Base-by-base conservation (phyloP, 2,797 vertebrate species). In the Rhabdomys pumilio region DNA sequence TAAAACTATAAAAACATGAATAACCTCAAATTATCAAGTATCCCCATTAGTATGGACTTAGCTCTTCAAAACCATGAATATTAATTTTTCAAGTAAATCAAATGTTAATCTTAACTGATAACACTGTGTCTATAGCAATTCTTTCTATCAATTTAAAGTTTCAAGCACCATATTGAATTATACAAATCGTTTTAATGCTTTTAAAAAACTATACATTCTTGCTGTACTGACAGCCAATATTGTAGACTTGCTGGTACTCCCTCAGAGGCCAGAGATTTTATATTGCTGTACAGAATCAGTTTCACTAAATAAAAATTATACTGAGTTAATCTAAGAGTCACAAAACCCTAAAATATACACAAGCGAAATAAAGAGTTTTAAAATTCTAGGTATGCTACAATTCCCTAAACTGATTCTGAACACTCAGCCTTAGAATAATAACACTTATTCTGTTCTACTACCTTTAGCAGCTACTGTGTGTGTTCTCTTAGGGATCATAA, bases 401-500 rank as follows among this genome's bases (percentile, higher is more conserved):
- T 87, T 96, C 97, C 77, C 92, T 96, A 91, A 98, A 95, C 89
- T 65, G 59, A 89, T 94, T 89, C 93, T 97, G 59, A 94, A 95
- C 65, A 83, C 95, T 91, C 86, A 53, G 76, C 47, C 94, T 91
- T 63, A 47, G 79, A 96, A 97, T 80, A 87, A 29, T 96, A 90
- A 95, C 91, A 93, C 86, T 92, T 97, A 91, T 79, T n/a, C 59
- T 94, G 7, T 57, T 93, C 83, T 80, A 38, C 80, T 93, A 72
- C 92, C 47, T 91, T 93, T 89, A 38, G 3, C 41, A 87, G 47
- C 67, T 94, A 72, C 76, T 53, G 17, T 73, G 38, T 75, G 19
- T 72, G 17, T 95, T 95, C 93, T 94, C 95, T 77, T 75, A 86
- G 83, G 92, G 19, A 79, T 85, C 34, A 92, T 96, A 93, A 97